Conservation (phyloP, 2,888 invertebrate genomes). For the Trilocha varians region DNA sequence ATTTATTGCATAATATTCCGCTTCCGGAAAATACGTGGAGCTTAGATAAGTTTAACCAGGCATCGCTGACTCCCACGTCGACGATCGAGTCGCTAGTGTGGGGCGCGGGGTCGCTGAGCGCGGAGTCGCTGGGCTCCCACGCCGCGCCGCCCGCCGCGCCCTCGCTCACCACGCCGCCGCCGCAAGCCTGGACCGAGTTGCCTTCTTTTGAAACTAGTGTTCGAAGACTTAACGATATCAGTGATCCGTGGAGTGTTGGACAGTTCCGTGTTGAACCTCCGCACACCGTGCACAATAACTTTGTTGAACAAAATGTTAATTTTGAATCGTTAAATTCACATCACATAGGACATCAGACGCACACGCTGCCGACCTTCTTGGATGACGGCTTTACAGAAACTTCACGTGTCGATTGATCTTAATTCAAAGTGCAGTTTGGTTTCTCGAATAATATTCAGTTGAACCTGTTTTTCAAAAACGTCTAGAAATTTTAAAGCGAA, state of each 20-base stretch:
- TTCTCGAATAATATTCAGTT: conserved; percentile 17
- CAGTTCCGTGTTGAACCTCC: conserved; percentile 60
- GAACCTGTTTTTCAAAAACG: conserved; percentile 12
- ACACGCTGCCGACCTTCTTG: conserved; percentile 43
- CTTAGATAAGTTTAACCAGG: conserved; percentile 40
- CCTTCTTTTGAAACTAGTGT: conserved; percentile 43
- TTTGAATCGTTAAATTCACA: conserved; percentile 52
- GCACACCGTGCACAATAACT: conserved; percentile 47
- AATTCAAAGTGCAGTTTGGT: conserved; percentile 12
- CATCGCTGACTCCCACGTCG: conserved; percentile 27
- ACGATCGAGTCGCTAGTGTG: conserved; percentile 52
- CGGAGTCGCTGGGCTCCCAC: conserved; percentile 30
- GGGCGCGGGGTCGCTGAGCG: conserved; percentile 35
- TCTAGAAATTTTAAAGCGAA: conserved; percentile 13
- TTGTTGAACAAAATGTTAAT: conserved; percentile 52
- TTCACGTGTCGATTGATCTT: conserved; percentile 60
- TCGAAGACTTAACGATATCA: conserved; percentile 35
- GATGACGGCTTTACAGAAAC: conserved; percentile 54
- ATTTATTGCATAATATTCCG: conserved; percentile 33
- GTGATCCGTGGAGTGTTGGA: conserved; percentile 56
- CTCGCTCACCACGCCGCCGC: conserved; percentile 47
- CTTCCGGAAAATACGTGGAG: conserved; percentile 51
- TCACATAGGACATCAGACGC: conserved; percentile 33
- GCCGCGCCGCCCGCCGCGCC: conserved; percentile 25
- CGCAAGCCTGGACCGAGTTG: conserved; percentile 45